phyloP scores from a whole-genome alignment of 2,888 invertebrate genomes.

The Drosophila ochracea region DNA sequence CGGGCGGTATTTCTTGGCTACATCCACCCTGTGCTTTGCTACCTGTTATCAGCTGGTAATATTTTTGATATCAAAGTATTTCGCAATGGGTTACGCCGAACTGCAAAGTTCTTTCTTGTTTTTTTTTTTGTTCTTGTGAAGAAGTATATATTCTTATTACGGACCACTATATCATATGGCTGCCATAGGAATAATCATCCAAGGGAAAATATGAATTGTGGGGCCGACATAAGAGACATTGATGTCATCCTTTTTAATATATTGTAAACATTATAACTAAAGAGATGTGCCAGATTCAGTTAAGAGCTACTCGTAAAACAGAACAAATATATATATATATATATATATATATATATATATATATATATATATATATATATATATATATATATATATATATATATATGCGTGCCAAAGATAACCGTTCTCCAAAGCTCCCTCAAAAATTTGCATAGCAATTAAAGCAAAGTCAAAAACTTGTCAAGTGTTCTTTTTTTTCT shows the following conservation, averaged over 20 bases:
- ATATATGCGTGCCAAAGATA: neutral
- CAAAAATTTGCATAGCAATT: conserved; percentile 74
- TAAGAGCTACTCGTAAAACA: neutral
- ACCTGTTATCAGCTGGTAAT: too few species aligned
- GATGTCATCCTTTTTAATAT: neutral
- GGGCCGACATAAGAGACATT: neutral
- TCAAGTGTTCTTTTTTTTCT: conserved; percentile 59
- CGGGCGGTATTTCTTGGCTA: too few species aligned
- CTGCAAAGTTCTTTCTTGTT: too few species aligned
- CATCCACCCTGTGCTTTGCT: too few species aligned
- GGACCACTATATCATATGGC: neutral
- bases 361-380: neutral
- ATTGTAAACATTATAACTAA: neutral
- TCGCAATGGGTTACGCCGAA: too few species aligned
- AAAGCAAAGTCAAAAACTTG: conserved; percentile 57
- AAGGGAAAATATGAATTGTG: neutral
- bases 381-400: neutral
- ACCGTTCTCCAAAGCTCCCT: conserved; percentile 19
- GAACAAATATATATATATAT: neutral
- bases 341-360: too few species aligned
- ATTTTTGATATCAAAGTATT: too few species aligned
- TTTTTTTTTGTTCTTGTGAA: too few species aligned
- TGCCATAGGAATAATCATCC: neutral
- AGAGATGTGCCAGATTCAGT: neutral
- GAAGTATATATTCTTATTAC: neutral